Evolutionary conservation across 1,140 invertebrate genomes (phyloP), one percentile per base, ranked within the genome.

Genomic region (Drosophila albomicans): DNA sequence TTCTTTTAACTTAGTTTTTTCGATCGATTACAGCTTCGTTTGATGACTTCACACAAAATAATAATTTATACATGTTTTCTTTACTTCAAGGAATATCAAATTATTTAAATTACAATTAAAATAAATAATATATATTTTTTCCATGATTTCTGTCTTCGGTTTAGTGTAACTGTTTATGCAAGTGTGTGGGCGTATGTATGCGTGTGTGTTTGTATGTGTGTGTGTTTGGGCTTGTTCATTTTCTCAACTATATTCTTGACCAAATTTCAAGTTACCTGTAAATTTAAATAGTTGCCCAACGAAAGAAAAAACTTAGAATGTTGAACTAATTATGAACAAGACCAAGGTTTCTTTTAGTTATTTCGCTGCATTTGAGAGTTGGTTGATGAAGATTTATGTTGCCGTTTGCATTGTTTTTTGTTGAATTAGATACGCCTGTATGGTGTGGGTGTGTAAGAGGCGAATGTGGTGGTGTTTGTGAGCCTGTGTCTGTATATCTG

Each of bases 121-220:
- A 88, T 88, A 89, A 89, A 88, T 88, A 89, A 80, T 72, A 85
- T 85, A 75, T 81, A 78, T 77, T 49, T 64, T 68, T 70, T 62
- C 52, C 48, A 72, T 62, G 35, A 45, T 59, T 57, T 69, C 43
- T 69, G 28, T 58, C 51, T 58, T 61, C 54, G 32, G 46, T 52
- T 49, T 49, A 32, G 25, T 49, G 1, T 75, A 38, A 75, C 28
- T 61, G 28, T 52, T 25, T 57, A 10, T 49, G 38, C 59, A 38
- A 54, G 32, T 56, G 58, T 35, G 32, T 57, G 28, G 56, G 38
- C 25, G 45, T 38, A 41, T n/a, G 57, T 54, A 8, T 43, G 51
- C 15, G 7, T 38, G 15, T 46, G 6, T 54, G 5, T 43, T 6
- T 8, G 38, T 38, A 45, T 51, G 35, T 54, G 43, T 41, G 15